phyloP scores from a whole-genome alignment of 2,113 vertebrate species.

The Bos javanicus region DNA sequence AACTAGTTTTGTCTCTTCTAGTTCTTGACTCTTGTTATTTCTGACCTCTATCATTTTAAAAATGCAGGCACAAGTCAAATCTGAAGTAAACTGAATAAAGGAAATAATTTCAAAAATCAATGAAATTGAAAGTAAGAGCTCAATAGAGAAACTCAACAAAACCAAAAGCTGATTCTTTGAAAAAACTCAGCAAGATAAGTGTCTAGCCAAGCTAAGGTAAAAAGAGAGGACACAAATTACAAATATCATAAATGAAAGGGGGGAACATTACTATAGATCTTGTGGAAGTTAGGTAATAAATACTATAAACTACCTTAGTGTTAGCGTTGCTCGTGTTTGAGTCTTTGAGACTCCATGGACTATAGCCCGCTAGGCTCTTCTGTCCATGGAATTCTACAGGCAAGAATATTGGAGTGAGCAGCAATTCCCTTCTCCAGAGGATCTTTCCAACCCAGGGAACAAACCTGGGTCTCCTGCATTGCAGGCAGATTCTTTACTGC shows the following conservation, averaged over 20 bases:
- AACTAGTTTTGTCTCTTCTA: not conserved
- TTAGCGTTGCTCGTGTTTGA: not conserved
- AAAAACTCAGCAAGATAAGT: not conserved
- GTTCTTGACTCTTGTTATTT: not conserved
- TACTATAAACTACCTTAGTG: not conserved
- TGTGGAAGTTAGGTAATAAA: not conserved
- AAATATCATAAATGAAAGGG: not conserved
- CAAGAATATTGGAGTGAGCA: not conserved
- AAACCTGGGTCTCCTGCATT: not conserved
- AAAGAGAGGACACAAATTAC: not conserved
- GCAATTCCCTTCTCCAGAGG: not conserved
- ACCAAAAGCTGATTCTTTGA: not conserved
- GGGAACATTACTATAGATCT: not conserved
- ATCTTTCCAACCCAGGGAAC: not conserved
- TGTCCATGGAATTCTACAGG: not conserved
- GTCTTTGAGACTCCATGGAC: not conserved
- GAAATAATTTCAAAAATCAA: not conserved
- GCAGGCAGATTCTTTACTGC: not conserved
- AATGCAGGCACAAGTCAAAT: not conserved
- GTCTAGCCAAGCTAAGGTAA: not conserved
- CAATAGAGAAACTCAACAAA: not conserved
- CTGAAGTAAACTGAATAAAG: not conserved
- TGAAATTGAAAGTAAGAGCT: not conserved
- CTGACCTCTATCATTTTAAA: not conserved
- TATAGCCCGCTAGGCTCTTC: not conserved